Conservation (phyloP, 2,797 vertebrate genomes). For the Simalia tracyae region DNA sequence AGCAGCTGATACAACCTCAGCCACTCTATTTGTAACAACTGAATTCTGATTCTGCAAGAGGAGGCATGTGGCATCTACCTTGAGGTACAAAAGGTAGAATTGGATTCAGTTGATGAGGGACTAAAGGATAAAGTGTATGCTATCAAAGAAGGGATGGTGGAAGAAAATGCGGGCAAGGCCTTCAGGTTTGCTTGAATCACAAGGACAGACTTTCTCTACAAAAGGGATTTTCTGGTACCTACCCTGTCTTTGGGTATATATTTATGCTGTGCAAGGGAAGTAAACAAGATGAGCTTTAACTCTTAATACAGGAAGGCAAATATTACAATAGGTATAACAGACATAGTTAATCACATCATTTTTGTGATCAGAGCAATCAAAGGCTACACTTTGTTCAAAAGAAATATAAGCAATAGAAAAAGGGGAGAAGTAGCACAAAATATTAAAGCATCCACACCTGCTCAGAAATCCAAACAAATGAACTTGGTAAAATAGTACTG, state of each 20-base stretch:
- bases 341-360: not conserved
- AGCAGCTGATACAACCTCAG: not conserved
- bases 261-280: not conserved
- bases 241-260: not conserved
- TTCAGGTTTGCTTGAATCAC: not conserved
- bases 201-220: not conserved
- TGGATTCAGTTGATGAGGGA: not conserved
- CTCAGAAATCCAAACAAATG: not conserved
- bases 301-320: not conserved
- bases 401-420: not conserved
- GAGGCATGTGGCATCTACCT: not conserved
- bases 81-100: not conserved
- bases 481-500: not conserved
- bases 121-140: no score
- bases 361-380: not conserved
- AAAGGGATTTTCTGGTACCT: not conserved
- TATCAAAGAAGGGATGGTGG: not conserved
- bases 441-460: not conserved
- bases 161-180: not conserved
- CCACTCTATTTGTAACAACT: not conserved
- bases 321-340: not conserved
- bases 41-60: not conserved
- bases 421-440: not conserved
- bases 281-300: not conserved
- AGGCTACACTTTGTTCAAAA: not conserved